phyloP scores from a whole-genome alignment of 2,113 vertebrate genomes.

The Cyphomyrus plagiostoma region DNA sequence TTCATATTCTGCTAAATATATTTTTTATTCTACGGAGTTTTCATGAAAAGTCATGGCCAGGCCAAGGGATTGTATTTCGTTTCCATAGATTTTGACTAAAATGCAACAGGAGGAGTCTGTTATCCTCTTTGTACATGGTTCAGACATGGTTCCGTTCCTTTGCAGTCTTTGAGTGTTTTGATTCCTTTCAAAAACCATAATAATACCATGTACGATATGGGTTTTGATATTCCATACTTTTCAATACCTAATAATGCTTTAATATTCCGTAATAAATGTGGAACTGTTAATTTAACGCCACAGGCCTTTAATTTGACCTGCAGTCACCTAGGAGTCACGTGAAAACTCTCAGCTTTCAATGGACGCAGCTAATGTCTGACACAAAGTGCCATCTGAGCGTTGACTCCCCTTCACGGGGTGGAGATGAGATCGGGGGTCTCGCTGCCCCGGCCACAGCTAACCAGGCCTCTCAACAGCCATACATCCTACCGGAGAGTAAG shows the following conservation, averaged over 20 bases:
- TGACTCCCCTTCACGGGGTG: not conserved
- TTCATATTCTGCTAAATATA: not conserved
- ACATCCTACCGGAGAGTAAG: slow-evolving; percentile 56
- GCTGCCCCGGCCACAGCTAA: not conserved
- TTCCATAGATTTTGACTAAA: not conserved
- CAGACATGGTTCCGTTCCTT: not conserved
- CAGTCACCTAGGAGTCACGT: not conserved
- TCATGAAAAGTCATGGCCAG: not conserved
- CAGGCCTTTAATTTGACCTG: not conserved
- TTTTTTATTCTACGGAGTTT: not conserved
- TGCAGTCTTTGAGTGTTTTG: not conserved
- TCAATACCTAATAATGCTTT: not conserved
- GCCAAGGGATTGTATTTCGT: not conserved
- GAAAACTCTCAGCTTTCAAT: not conserved
- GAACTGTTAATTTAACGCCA: not conserved
- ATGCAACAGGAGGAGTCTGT: not conserved
- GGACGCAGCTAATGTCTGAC: not conserved
- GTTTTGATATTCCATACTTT: not conserved
- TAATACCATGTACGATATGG: not conserved
- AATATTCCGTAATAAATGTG: not conserved
- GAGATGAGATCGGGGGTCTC: not conserved
- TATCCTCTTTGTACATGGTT: not conserved
- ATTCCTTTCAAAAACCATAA: not conserved
- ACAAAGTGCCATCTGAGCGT: not conserved
- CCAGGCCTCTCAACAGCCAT: slow-evolving; percentile 34